These are phyloP conservation scores for Plutella xylostella DNA, from an alignment of 2,888 invertebrate species.

Conservation along the genomic window DNA sequence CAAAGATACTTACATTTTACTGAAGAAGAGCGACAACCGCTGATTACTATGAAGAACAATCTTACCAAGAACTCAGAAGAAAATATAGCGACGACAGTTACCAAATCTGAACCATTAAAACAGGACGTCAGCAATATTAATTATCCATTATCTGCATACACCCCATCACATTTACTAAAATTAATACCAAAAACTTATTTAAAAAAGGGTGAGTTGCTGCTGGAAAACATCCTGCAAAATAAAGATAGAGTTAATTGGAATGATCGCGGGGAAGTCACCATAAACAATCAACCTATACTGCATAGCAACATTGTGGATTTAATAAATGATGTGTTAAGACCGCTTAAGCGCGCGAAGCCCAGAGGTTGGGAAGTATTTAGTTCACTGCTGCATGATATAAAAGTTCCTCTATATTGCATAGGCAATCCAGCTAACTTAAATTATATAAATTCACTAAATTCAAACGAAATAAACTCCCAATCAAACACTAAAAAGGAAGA, in stretches of 20 bases:
- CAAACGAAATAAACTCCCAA: not conserved
- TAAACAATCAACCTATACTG: constrained; percentile 17
- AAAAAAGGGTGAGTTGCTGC: constrained; percentile 18
- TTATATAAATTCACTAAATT: constrained; percentile 11
- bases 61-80: not conserved
- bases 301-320: constrained; percentile 24
- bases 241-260: constrained; percentile 18
- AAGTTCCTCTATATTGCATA: constrained; percentile 20
- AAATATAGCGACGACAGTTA: not conserved
- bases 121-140: constrained; percentile 1
- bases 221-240: constrained; percentile 13
- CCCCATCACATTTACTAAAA: constrained; percentile 8
- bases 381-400: constrained; percentile 18
- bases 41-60: constrained; percentile 12
- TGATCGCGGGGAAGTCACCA: constrained; percentile 18
- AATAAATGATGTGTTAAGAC: constrained; percentile 21
- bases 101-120: no score
- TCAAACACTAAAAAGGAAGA: no score
- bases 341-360: constrained; percentile 21
- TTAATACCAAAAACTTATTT: constrained; percentile 17
- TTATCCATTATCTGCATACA: no score
- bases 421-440: constrained; percentile 20
- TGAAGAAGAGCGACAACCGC: constrained; percentile 17
- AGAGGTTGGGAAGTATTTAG: constrained; percentile 23
- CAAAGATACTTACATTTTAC: constrained; percentile 21